Evolutionary conservation across 2,113 vertebrate species (phyloP), one percentile per base, ranked within the genome.

Genomic region (Crotalus horridus): DNA sequence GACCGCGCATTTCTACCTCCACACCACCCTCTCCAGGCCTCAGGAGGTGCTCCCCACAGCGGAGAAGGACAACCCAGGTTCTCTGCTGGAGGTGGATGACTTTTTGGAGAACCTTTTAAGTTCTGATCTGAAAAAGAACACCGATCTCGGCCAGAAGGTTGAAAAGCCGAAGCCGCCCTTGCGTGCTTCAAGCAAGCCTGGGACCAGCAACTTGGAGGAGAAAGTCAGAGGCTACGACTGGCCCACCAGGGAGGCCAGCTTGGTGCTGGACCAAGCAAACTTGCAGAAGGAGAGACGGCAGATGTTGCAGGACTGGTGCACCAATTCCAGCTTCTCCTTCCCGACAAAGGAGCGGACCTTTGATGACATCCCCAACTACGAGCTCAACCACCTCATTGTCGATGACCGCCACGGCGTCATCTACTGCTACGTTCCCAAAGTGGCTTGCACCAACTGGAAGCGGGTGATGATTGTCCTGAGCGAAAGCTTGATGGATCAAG

Each of bases 401-500:
- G 99, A 99, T 0, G 99, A 99, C 97, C 98, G 99, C 7, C 99
- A 99, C 0, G 99, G 99, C 0, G 95, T 99, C 92, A 99, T 99
- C 97, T 99, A 99, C 97, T 99, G 99, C 96, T 99, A 99, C 0
- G 99, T 99, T 93, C 99, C 99, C 90, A 99, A 99, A 97, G 99
- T 99, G 92, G 99, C 99, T 17, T 99, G 99, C 97, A 99, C 98
- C 94, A 99, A 99, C 98, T 99, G 99, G 99, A 99, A 99, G 88
- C 98, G 99, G 3, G 98, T 99, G 93, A 99, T 99, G 99, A 99
- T 99, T 0, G 98, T 99, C 33, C 97, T 99, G 0, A 99, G 99
- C 0, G 98, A 98, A 96, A 99, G 99, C 96, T 97, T 99, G 56
- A 97, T 99, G 94, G 97, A 98, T 91, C 98, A 98, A 0, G 99